Evolutionary conservation across 2,113 vertebrate species (phyloP), one percentile per base, ranked within the genome.

Genomic region (Cygnus atratus): DNA sequence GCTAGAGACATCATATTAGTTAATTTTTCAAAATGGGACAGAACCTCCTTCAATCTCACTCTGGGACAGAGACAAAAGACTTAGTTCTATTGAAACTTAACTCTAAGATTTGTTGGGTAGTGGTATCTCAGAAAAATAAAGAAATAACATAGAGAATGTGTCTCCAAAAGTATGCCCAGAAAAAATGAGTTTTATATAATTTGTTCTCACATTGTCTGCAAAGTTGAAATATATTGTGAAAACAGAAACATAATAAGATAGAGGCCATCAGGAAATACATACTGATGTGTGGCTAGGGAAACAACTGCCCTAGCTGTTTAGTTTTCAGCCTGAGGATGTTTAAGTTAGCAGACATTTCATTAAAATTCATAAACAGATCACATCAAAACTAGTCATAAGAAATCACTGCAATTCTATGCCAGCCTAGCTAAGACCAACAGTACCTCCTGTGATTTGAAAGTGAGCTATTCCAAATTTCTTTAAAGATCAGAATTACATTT

Each of bases 311-410:
- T 73, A 55, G 70, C 3, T 70, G 48, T 57, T 92, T 79, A 78
- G 52, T 77, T 81, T 94, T 81, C 20, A 12, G 73, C 89, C 87
- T 87, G 71, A 78, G 70, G 84, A 76, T 35, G 59, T 79, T 94
- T 86, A 73, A 73, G 41, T 78, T 86, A 92, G 73, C 63, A 94
- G 80, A 52, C 81, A 84, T 95, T 96, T 97, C 86, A 84, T 90
- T 95, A 79, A 39, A 68, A 35, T 72, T 87, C 81, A 68, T 76
- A 87, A 85, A 74, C 54, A 93, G 68, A 92, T 48, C 83, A 63
- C 31, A 59, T 91, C 77, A 90, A 86, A 96, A 73, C 44, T 50
- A 54, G 44, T 68, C 4, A 2, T 57, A 78, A 95, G 67, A 93
- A 89, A 92, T 54, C 52, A 52, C 50, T 84, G 14, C 28, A 79